These are phyloP conservation scores for Drosophila prosaltans DNA, from an alignment of 1,140 invertebrate species.

Conservation along the genomic window DNA sequence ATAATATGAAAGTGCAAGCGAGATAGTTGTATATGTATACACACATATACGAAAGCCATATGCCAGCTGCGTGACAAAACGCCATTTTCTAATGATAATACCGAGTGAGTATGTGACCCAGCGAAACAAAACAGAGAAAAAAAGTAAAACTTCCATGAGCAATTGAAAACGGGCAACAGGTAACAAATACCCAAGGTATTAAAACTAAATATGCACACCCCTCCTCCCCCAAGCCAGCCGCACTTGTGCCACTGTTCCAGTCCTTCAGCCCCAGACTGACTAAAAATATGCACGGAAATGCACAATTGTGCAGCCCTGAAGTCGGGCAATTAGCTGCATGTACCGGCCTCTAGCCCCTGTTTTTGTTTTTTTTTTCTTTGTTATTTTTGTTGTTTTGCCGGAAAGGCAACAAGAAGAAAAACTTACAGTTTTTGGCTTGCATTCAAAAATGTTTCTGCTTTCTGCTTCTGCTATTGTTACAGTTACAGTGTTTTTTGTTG, in stretches of 20 bases:
- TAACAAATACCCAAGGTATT: conserved; percentile 79
- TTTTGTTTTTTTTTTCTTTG: background rate
- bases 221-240: background rate
- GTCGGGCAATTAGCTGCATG: conserved; percentile 77
- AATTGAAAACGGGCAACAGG: conserved; percentile 78
- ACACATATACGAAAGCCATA: conserved; percentile 28
- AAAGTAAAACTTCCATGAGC: conserved; percentile 69
- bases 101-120: conserved; percentile 57
- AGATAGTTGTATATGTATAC: conserved; percentile 28
- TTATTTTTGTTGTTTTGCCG: conserved; percentile 34
- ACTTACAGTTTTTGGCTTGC: conserved; percentile 62
- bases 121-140: conserved; percentile 45
- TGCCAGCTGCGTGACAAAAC: conserved; percentile 76
- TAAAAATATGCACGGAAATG: conserved; percentile 82
- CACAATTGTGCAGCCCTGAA: conserved; percentile 81
- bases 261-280: conserved; percentile 32
- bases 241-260: background rate
- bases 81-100: conserved; percentile 82
- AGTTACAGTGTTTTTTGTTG: conserved; percentile 8
- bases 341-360: conserved; percentile 20
- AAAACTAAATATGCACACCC: conserved; percentile 79
- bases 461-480: conserved; percentile 18
- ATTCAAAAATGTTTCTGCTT: conserved; percentile 63
- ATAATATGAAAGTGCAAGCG: conserved; percentile 21
- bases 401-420: conserved; percentile 33